Evolutionary conservation across 2,113 vertebrate genomes (phyloP), one percentile per base, ranked within the genome.

Genomic region (Syngnathus typhle): DNA sequence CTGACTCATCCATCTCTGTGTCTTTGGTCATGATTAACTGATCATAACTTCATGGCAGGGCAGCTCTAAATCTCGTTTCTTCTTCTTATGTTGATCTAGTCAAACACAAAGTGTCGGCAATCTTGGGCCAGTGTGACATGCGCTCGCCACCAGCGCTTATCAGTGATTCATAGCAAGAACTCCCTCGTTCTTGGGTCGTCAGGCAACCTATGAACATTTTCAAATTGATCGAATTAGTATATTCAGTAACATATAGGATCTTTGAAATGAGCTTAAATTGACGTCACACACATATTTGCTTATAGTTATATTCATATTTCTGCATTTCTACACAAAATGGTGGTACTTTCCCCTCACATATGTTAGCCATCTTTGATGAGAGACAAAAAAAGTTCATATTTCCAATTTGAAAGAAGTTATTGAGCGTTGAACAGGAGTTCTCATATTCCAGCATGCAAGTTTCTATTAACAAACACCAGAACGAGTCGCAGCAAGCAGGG

Each of bases 1-100:
- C 79, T 80, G 65, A 75, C 73, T 78, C 44, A 87, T 88, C 85
- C 71, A 73, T 90, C 85, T 87, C 72, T 37, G 44, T 68, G 74
- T 87, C 69, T 70, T 72, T 69, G 69, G 68, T 69, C 72, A 74
- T 89, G 90, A 88, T 88, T 82, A 84, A 85, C 54, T 90, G 84
- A 88, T 82, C 85, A 82, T 66, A 79, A 70, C 82, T 52, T 69
- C 58, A 74, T 58, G 65, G 69, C 69, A 46, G 69, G 47, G 56
- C 54, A 65, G 46, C 64, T 70, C 16, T 5, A 58, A 7, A 16
- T 32, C 55, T 4, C 4, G 9, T 18, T 52, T 52, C 8, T 52
- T 52, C n/a, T 23, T 23, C 21, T 52, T 46, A 47, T 18, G 46
- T 6, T 47, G 15, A 5, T 47, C 46, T 23, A 23, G 51, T 54